Evolutionary conservation across 2,797 vertebrate genomes (phyloP).

Genomic region (Trachops cirrhosus): DNA sequence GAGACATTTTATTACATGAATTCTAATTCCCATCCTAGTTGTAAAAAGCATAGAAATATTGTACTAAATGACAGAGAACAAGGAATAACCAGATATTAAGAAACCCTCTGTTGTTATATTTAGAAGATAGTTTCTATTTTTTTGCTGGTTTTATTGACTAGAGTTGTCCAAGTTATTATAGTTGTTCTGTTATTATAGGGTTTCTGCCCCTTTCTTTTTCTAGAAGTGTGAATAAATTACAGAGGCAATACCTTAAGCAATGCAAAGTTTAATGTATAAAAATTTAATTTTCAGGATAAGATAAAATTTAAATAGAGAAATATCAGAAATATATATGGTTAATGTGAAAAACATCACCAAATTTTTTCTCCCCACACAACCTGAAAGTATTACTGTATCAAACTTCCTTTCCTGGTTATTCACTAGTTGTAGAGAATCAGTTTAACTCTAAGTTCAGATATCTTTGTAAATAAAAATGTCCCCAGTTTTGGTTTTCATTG

Average conservation of each 20-base stretch:
- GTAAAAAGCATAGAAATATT: background rate
- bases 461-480: slow-evolving; percentile 16
- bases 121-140: slow-evolving; percentile 35
- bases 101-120: background rate
- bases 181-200: background rate
- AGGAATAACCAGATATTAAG: background rate
- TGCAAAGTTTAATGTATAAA: slow-evolving; percentile 23
- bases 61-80: slow-evolving; percentile 8
- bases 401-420: slow-evolving; percentile 15
- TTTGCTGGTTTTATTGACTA: slow-evolving; percentile 1
- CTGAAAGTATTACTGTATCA: background rate
- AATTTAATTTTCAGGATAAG: slow-evolving; percentile 31
- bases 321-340: slow-evolving; percentile 15
- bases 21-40: slow-evolving; percentile 3
- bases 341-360: slow-evolving; percentile 21
- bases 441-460: slow-evolving; percentile 26
- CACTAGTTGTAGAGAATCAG: slow-evolving; percentile 33
- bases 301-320: slow-evolving; percentile 40
- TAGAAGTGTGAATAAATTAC: slow-evolving; percentile 35
- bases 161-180: background rate
- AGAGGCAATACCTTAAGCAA: slow-evolving; percentile 25
- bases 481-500: background rate
- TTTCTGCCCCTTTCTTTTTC: background rate
- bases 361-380: slow-evolving; percentile 5
- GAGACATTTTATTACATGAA: slow-evolving; percentile 21